Evolutionary conservation across 2,797 vertebrate species (phyloP).

Genomic region (Nyctalus aviator): DNA sequence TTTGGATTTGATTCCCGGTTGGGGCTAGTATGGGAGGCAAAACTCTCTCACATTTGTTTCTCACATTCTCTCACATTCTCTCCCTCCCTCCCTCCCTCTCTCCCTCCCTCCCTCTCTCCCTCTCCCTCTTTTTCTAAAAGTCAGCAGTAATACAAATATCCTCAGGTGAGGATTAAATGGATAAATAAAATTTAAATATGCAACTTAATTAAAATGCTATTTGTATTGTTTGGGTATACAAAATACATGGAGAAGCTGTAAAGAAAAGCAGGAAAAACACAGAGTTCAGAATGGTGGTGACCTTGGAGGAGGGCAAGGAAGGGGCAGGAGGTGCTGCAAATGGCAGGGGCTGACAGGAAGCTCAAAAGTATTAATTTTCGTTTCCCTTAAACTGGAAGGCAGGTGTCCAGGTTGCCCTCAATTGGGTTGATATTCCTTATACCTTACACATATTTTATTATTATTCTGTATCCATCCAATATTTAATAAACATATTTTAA

Average conservation of each 20-base stretch:
- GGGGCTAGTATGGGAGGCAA: no score
- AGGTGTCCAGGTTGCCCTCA: not conserved
- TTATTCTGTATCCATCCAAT: not conserved
- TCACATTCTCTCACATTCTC: not conserved
- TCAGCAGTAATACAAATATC: not conserved
- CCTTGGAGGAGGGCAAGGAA: not conserved
- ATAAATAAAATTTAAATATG: not conserved
- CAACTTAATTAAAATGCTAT: not conserved
- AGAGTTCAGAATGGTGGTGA: not conserved
- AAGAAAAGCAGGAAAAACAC: not conserved
- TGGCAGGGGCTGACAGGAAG: not conserved
- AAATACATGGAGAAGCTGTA: not conserved
- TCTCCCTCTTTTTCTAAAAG: not conserved
- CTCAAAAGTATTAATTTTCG: not conserved
- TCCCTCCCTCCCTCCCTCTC: no score
- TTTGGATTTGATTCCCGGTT: not conserved
- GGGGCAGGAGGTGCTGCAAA: not conserved
- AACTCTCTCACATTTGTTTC: not conserved
- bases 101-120: not conserved
- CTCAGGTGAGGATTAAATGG: not conserved
- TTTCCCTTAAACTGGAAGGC: not conserved
- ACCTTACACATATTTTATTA: not conserved
- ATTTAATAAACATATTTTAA: constrained; percentile 35
- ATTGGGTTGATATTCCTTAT: not conserved
- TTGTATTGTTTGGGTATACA: not conserved